phyloP scores from a whole-genome alignment of 2,888 invertebrate species.

The Caenorhabditis sp. region DNA sequence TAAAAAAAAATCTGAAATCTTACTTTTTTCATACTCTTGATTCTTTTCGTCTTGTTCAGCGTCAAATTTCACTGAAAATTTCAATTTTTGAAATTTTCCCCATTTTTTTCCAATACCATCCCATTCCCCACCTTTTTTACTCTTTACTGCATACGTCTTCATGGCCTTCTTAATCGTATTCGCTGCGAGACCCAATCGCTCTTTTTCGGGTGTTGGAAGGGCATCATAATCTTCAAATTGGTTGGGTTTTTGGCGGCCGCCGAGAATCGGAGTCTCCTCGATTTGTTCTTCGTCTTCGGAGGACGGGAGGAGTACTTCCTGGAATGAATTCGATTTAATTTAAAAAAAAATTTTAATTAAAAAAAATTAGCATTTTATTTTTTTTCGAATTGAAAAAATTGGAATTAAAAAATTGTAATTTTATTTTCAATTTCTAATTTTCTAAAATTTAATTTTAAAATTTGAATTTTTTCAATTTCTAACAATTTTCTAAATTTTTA shows the following conservation, averaged over 20 bases:
- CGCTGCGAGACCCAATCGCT: constrained; percentile 45
- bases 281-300: constrained; percentile 35
- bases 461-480: too few relatives aligned
- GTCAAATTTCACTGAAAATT: too few relatives aligned
- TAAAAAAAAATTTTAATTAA: not conserved
- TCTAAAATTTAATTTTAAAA: too few relatives aligned
- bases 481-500: too few relatives aligned
- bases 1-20: too few relatives aligned
- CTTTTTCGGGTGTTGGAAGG: constrained; percentile 14
- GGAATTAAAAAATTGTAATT: not conserved
- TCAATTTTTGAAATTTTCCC: too few relatives aligned
- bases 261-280: constrained; percentile 10
- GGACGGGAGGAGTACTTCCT: constrained; percentile 42
- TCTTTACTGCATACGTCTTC: constrained; percentile 28
- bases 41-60: not conserved
- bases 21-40: not conserved
- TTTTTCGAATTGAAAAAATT: not conserved
- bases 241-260: not conserved
- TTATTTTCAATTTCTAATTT: too few relatives aligned
- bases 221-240: constrained; percentile 25
- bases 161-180: constrained; percentile 44
- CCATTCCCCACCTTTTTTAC: not conserved
- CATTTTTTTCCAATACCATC: too few relatives aligned
- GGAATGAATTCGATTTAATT: not conserved
- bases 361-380: not conserved